Percentiles rank a stretch among this genome's conserved stretches.
phyloP scores from a whole-genome alignment of 53 echinoderm and acorn worm genomes.

The Pentamera pediparva region DNA sequence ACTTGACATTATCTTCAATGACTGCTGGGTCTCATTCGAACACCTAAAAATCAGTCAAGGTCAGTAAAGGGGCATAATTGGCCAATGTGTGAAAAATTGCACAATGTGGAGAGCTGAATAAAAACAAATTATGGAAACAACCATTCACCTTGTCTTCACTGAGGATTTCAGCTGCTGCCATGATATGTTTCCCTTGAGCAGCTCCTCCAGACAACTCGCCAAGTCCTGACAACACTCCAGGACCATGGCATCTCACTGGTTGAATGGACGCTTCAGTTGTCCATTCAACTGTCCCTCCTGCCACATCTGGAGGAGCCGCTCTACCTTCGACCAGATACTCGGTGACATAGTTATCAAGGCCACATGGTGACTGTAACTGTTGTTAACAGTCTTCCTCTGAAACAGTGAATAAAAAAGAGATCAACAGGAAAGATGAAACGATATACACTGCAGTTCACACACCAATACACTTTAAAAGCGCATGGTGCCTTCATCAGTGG shows the following conservation, averaged over 20 bases:
- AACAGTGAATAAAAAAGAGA: neutral
- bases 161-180: neutral
- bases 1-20: too few species aligned
- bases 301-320: neutral
- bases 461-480: too few species aligned
- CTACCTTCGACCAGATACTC: neutral
- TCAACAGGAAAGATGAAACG: too few species aligned
- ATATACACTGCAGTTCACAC: too few species aligned
- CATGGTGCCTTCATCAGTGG: too few species aligned
- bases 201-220: neutral
- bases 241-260: neutral
- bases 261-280: neutral
- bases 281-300: neutral
- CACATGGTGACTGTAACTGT: neutral
- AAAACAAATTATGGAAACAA: too few species aligned
- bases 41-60: too few species aligned
- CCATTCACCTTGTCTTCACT: neutral
- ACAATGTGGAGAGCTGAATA: too few species aligned
- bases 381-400: neutral
- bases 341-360: neutral
- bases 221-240: neutral
- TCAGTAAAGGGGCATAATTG: too few species aligned
- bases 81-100: too few species aligned
- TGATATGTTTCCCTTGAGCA: neutral
- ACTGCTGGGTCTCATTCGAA: too few species aligned